These are phyloP conservation scores for Diprion similis DNA, from an alignment of 1,140 invertebrate genomes.

Conservation along the genomic window DNA sequence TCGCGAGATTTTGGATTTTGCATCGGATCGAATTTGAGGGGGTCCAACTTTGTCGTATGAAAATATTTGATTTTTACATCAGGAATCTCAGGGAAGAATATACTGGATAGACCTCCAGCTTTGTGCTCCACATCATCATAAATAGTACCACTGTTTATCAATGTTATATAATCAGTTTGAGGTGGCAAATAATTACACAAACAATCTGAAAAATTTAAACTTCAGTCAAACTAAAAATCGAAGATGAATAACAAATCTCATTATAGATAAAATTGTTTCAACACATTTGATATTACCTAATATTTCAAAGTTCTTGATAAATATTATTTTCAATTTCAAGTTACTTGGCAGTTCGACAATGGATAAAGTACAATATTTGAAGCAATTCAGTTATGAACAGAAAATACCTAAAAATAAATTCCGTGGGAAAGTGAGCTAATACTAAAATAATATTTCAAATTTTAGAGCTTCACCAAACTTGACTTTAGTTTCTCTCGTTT, in stretches of 20 bases:
- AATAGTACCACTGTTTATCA: constrained; percentile 27
- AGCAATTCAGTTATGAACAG: too few relatives aligned
- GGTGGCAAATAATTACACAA: constrained; percentile 27
- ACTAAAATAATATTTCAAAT: too few relatives aligned
- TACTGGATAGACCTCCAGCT: background rate
- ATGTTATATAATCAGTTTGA: constrained; percentile 33
- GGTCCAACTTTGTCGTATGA: background rate
- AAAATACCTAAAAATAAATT: too few relatives aligned
- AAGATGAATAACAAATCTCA: too few relatives aligned
- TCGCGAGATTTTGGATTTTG: background rate
- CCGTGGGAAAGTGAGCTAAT: too few relatives aligned
- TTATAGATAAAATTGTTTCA: too few relatives aligned
- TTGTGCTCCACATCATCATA: constrained; percentile 32
- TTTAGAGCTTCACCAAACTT: too few relatives aligned
- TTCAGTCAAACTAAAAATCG: background rate
- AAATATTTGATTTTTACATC: background rate
- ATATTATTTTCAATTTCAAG: too few relatives aligned
- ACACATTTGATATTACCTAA: too few relatives aligned
- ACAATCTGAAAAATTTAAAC: background rate
- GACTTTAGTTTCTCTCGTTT: background rate
- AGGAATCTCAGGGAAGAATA: constrained; percentile 45
- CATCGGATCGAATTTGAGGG: background rate
- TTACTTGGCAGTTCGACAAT: too few relatives aligned
- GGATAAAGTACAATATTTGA: too few relatives aligned
- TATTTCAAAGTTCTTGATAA: too few relatives aligned